Conservation (phyloP, 2,797 vertebrate species). For the Botia almorhae region DNA sequence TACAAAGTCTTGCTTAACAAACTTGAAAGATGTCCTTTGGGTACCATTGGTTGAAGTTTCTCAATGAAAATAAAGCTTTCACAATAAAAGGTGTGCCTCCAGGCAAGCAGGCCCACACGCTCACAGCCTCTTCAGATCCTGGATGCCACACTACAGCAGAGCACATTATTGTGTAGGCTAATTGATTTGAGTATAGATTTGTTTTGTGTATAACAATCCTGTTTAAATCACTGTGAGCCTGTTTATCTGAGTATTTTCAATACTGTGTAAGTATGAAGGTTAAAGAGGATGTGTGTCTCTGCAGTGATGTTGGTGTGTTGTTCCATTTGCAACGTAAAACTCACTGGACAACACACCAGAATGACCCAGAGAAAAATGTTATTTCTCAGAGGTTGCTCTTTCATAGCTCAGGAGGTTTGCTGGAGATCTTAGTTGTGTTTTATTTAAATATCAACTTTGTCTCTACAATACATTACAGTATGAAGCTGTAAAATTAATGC, state of each 20-base stretch:
- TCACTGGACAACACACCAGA: too few species aligned
- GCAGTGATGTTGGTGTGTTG: neutral
- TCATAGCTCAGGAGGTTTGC: too few species aligned
- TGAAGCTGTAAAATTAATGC: too few species aligned
- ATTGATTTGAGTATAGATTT: constrained; percentile 17
- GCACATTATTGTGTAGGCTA: neutral
- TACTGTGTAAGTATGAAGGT: constrained; percentile 2
- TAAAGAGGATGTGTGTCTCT: neutral
- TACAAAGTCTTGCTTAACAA: neutral
- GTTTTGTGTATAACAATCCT: neutral
- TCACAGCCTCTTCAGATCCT: neutral
- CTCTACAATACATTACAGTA: too few species aligned
- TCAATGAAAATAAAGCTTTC: neutral
- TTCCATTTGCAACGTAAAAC: neutral
- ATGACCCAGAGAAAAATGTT: too few species aligned
- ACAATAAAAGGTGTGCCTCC: neutral
- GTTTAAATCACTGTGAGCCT: neutral
- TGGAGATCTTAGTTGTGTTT: too few species aligned
- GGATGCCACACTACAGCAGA: constrained; percentile 21
- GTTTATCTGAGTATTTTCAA: neutral
- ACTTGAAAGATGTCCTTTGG: neutral
- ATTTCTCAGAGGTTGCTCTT: too few species aligned
- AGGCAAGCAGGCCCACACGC: neutral
- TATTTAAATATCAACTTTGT: too few species aligned
- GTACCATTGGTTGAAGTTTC: neutral